Base-by-base conservation (phyloP, 92 coral and sea anemone genomes). In the Umimayanthus chanpuru region DNA sequence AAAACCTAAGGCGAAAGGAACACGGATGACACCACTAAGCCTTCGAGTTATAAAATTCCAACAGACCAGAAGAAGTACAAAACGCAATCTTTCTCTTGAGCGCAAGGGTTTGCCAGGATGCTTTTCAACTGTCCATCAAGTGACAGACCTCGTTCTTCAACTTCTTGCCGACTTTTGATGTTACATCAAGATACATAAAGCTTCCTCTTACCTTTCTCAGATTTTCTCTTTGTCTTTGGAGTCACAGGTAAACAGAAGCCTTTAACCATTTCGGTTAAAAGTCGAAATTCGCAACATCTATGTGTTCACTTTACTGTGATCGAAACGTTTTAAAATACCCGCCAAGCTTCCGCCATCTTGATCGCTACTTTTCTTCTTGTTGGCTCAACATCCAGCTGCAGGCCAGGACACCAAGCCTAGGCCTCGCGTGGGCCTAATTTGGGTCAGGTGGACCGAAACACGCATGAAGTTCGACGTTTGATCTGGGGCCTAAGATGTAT, bases 191-290 rank as follows among this genome's bases (percentile, higher is more conserved):
- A 40, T 23, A 47, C 4, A 47, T 2, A 44, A 70, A 71, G 28
- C 10, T 43, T 40, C 25, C 23, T 53, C 78, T 83, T 53, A 83
- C 87, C 87, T 83, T 83, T 20, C 25, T 75, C 79, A 21, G n/a
- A 32, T 75, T 75, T 83, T 43, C 30, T 83, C 87, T 67, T 70
- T 70, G 77, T 43, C 78, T 83, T 70, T 70, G 87, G 78, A 23
- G 77, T 41, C 32, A 83, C 66, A 44, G 77, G 87, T 11, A 83
- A 83, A 83, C 87, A 83, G 87, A 70, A 83, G 77, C 77, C 26
- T 83, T 83, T 83, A 41, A 83, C 87, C 87, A 83, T 83, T 8
- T 11, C 67, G 32, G 77, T 15, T 38, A 70, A 70, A 5, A 38
- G 28, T 65, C 29, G 74, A 32, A 65, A 41, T n/a, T 23, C 9